phyloP scores from a whole-genome alignment of 2,888 invertebrate genomes.

The Cerastis rubricosa region DNA sequence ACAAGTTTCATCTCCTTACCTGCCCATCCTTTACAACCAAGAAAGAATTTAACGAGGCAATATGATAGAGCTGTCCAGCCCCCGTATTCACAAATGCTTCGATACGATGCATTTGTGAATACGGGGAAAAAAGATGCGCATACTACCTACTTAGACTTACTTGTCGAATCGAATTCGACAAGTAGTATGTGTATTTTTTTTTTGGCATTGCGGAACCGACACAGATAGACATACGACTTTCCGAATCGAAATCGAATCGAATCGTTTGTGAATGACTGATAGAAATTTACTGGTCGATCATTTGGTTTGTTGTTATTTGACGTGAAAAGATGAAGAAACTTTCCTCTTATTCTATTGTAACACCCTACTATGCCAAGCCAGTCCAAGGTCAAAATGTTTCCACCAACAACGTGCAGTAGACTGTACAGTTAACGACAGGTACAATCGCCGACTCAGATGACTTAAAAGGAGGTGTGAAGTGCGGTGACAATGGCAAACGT shows the following conservation, averaged over 20 bases:
- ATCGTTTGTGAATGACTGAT: background rate
- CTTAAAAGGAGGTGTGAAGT: conserved; percentile 51
- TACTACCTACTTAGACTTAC: no score
- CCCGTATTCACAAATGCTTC: background rate
- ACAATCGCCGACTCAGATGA: conserved; percentile 20
- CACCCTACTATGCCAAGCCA: background rate
- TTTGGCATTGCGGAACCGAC: no score
- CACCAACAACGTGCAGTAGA: background rate
- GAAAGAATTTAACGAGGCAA: background rate
- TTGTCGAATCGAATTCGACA: no score
- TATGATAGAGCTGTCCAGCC: background rate
- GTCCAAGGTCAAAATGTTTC: background rate
- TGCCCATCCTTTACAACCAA: background rate
- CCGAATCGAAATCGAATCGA: no score
- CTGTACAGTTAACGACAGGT: background rate
- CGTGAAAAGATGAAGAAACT: background rate
- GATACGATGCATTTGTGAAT: no score
- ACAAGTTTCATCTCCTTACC: background rate
- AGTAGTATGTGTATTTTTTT: no score
- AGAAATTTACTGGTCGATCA: background rate
- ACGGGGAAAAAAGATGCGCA: no score
- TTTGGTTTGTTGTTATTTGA: background rate
- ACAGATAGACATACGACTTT: no score
- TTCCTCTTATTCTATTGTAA: background rate
- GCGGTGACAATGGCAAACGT: conserved; percentile 45